Percentiles rank a stretch among this genome's conserved stretches.
Evolutionary conservation across 1,140 invertebrate species (phyloP).

Genomic region (silkworm (Bombyx mori)): DNA sequence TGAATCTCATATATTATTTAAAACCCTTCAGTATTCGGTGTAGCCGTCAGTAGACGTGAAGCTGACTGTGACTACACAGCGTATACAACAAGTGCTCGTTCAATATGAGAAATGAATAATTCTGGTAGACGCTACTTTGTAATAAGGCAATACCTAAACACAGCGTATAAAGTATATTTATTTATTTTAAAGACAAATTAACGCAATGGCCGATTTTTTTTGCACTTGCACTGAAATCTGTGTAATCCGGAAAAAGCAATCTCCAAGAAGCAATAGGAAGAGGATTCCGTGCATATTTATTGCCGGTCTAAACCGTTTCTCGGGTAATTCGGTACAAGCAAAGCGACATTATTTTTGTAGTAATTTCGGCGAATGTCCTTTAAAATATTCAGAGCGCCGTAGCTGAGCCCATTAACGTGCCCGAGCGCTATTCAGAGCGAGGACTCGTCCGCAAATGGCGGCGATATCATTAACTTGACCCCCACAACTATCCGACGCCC

Average conservation of each 20-base stretch:
- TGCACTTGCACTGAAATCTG: slow-evolving; percentile 24
- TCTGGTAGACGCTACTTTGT: no score
- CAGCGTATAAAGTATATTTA: no score
- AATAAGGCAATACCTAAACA: no score
- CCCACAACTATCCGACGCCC: slow-evolving; percentile 58
- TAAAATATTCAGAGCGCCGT: slow-evolving; percentile 69
- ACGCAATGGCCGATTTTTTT: no score
- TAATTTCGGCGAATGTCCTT: slow-evolving; percentile 69
- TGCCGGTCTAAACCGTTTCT: slow-evolving; percentile 61
- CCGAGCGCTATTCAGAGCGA: slow-evolving; percentile 60
- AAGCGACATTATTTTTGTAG: slow-evolving; percentile 69
- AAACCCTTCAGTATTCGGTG: slow-evolving; percentile 36
- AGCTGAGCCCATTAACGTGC: slow-evolving; percentile 65
- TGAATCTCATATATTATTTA: slow-evolving; percentile 64
- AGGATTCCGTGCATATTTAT: slow-evolving; percentile 65
- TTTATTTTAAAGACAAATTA: no score
- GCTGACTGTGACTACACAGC: slow-evolving; percentile 34
- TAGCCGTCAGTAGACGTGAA: slow-evolving; percentile 36
- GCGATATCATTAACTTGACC: slow-evolving; percentile 69
- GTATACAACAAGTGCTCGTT: slow-evolving; percentile 2
- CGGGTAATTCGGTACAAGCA: slow-evolving; percentile 66
- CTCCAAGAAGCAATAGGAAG: slow-evolving; percentile 54
- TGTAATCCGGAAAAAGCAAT: slow-evolving; percentile 59
- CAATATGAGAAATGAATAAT: no score
- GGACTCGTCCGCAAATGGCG: slow-evolving; percentile 61